These are phyloP conservation scores for Ormia ochracea DNA, from an alignment of 2,888 invertebrate species.

Conservation along the genomic window DNA sequence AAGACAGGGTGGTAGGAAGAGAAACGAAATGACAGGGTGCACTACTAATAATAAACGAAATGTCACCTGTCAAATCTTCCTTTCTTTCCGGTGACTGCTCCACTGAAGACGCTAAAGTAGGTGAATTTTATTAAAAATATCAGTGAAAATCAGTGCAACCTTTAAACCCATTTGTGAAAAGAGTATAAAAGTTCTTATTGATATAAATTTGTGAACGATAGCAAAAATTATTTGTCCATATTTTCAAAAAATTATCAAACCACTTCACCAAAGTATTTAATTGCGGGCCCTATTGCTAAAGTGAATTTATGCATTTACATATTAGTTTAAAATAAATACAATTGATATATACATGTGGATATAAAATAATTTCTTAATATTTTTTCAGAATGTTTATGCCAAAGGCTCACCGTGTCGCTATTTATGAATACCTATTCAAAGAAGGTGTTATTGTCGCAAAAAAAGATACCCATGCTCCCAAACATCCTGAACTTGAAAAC, in stretches of 20 bases:
- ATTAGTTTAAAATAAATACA: too few species aligned
- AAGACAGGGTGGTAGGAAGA: neutral
- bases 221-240: neutral
- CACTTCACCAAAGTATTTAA: too few species aligned
- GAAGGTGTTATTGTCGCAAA: constrained; percentile 99
- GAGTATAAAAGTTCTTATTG: constrained; percentile 12
- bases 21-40: constrained; percentile 60
- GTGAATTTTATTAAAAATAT: constrained; percentile 69
- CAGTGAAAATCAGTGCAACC: constrained; percentile 68
- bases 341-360: too few species aligned
- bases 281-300: too few species aligned
- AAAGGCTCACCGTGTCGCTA: constrained; percentile 96
- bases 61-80: constrained; percentile 68
- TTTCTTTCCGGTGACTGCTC: constrained; percentile 77
- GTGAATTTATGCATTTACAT: too few species aligned
- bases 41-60: too few species aligned
- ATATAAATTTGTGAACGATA: neutral
- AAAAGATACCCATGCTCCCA: constrained; percentile 98
- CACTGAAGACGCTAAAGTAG: constrained; percentile 75
- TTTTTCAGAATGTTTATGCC: constrained; percentile 98
- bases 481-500: constrained; percentile 95
- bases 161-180: constrained; percentile 42
- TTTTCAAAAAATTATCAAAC: too few species aligned
- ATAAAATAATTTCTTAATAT: constrained; percentile 57
- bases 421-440: constrained; percentile 98